phyloP scores from a whole-genome alignment of 2,113 vertebrate genomes.

The Ahaetulla prasina region DNA sequence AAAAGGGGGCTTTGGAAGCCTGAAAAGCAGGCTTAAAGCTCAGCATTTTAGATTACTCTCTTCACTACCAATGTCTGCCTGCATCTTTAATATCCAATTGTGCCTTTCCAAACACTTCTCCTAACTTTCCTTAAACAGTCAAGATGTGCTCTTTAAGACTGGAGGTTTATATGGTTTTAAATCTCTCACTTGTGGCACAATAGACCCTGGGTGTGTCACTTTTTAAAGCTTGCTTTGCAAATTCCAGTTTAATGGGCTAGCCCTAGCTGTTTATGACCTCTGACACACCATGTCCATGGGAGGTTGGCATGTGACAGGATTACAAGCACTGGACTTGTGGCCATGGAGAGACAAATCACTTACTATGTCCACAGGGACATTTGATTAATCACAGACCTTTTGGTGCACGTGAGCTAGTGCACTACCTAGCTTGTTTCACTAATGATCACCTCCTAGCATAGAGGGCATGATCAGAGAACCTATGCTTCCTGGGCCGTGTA shows the following conservation, averaged over 20 bases:
- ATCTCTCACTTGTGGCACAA: not conserved
- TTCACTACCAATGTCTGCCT: not conserved
- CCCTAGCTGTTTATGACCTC: not conserved
- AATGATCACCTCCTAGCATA: not conserved
- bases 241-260: not conserved
- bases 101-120: not conserved
- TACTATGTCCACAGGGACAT: not conserved
- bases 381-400: not conserved
- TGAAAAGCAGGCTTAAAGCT: not conserved
- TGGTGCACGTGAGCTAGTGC: not conserved
- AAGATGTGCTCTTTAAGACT: not conserved
- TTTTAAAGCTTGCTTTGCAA: not conserved
- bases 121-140: not conserved
- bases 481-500: not conserved
- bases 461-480: not conserved
- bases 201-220: not conserved
- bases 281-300: not conserved
- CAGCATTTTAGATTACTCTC: not conserved
- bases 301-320: fast-evolving
- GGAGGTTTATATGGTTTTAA: not conserved
- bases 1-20: not conserved
- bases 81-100: not conserved
- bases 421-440: not conserved
- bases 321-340: not conserved
- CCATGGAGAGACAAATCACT: not conserved